Evolutionary conservation across 2,113 vertebrate species (phyloP), one percentile per base, ranked within the genome.

Genomic region (Entomyzon cyanotis): DNA sequence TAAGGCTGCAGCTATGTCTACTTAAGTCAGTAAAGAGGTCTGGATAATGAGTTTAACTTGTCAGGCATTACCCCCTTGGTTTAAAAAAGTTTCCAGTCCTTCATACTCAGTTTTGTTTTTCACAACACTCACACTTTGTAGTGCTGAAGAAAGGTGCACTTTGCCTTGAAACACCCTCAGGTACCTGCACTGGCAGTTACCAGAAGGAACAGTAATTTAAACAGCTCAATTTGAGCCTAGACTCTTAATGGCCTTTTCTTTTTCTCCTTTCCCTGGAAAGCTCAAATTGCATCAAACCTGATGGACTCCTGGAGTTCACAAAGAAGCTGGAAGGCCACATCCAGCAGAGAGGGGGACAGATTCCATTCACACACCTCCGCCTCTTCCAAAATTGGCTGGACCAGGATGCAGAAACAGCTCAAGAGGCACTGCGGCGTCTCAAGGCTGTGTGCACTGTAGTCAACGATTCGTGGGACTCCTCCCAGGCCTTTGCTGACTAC

Each of bases 281-380:
- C 94, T 99, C 99, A 23, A 99, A 99, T 87, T 99, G 99, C 90
- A 99, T 99, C 83, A 98, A 98, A 84, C 98, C 99, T 3, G 98
- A 98, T 68, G 99, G 99, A 41, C 98, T 99, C 62, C 97, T 99
- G 89, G 98, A 98, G 89, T 99, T 99, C 35, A 97, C 98, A 74
- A 95, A 90, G 97, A 95, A 98, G 94, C 90, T 98, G 89, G 98
- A 97, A 94, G 84, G 44, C 15, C 89, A 97, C 58, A 94, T 97
- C 53, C 97, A 76, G 60, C 98, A 98, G 47, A 82, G 91, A 20
- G 97, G 97, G n/a, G 96, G 97, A 52, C 96, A 98, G 64, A 97
- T 94, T 42, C 97, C 89, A 10, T 95, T 98, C 52, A 98, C 97
- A 8, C 97, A 98, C 47, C 98, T 99, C 12, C 98, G 98, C 88